Percentiles rank a stretch among this genome's conserved stretches.
Evolutionary conservation across 2,797 vertebrate species (phyloP).

Genomic region (Microcaecilia unicolor): DNA sequence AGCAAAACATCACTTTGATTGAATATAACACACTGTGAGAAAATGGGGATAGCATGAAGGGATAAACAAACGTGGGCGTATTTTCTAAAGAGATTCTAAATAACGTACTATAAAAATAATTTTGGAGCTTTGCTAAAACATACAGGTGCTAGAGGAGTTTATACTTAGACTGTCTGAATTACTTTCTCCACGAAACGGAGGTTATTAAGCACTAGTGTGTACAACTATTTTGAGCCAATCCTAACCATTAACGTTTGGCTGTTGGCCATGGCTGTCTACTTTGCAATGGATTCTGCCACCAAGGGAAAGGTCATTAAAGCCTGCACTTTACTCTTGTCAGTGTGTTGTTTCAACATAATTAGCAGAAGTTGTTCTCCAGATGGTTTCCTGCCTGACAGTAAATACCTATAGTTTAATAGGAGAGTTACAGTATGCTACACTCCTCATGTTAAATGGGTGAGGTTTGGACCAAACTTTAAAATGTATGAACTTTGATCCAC

Average conservation of each 20-base stretch:
- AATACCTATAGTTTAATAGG: constrained; percentile 66
- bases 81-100: constrained; percentile 47
- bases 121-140: constrained; percentile 47
- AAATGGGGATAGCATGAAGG: constrained; percentile 35
- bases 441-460: constrained; percentile 59
- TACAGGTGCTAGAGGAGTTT: constrained; percentile 66
- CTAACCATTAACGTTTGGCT: constrained; percentile 63
- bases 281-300: constrained; percentile 53
- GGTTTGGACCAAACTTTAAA: constrained; percentile 60
- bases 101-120: constrained; percentile 46
- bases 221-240: constrained; percentile 53
- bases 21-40: constrained; percentile 35
- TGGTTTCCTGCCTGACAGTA: constrained; percentile 76
- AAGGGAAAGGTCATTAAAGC: constrained; percentile 55
- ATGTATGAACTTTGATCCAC: constrained; percentile 55
- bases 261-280: constrained; percentile 46
- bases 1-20: constrained; percentile 37
- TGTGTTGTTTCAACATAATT: constrained; percentile 61
- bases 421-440: constrained; percentile 55
- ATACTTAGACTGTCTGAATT: constrained; percentile 57
- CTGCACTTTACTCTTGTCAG: constrained; percentile 47
- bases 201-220: constrained; percentile 51
- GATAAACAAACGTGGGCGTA: constrained; percentile 41
- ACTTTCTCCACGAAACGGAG: constrained; percentile 54
- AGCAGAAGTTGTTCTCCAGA: constrained; percentile 70